Evolutionary conservation across 2,888 invertebrate species (phyloP), one percentile per base, ranked within the genome.

Genomic region (Cheilosia impressa): DNA sequence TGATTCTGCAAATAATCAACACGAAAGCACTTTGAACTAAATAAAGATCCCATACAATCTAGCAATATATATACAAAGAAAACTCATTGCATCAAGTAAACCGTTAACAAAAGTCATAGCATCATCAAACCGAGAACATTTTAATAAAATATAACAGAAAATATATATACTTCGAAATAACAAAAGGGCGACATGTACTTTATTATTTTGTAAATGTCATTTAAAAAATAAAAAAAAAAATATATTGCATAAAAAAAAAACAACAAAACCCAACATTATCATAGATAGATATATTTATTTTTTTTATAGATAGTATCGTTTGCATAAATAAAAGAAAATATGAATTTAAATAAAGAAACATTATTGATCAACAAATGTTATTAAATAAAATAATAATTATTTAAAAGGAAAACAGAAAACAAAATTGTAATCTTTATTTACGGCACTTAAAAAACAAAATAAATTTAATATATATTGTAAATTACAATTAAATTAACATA

Each of bases 241-340:
- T 80, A 65, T 38, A 85, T 66, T 75, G 55, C 58, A 73, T 43
- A 63, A 17, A 22, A 47, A 71, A 62, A 19, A n/a, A 24, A 66
- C 34, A 19, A 72, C 3, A 22, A 52, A 71, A 62, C n/a, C 17
- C n/a, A 65, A 47, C 47, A 38, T 52, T 76, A 68, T 82, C 58
- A 87, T 87, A 87, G 87, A 77, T 82, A 87, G 87, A 87, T 24
- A 82, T 90, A 90, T 90, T 89, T 90, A 90, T 90, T 89, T 90
- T 89, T 89, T 90, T 89, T 89, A 89, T 89, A 91, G 87, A 85
- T 84, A 84, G 88, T 89, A 89, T 87, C 88, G 88, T 90, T 90
- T 88, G 88, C 89, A 89, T 75, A 85, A 58, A 75, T 34, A 17
- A 52, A 66, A 63, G 45, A 60, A 71, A 65, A 76, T 80, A 80